phyloP scores from a whole-genome alignment of 2,888 invertebrate species.

The Acanthococcus lagerstroemiae region DNA sequence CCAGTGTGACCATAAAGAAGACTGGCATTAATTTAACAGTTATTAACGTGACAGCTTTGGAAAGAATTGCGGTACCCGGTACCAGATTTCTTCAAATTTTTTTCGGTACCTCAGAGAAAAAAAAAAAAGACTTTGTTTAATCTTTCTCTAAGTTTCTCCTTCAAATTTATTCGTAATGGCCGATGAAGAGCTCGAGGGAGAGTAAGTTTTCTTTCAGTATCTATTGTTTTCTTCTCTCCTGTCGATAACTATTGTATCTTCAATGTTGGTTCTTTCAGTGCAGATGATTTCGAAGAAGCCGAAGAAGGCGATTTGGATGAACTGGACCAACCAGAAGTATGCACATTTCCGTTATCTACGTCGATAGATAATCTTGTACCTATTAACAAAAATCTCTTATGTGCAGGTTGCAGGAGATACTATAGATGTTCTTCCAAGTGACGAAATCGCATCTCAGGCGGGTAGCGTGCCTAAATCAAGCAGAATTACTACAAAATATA shows the following conservation, averaged over 20 bases:
- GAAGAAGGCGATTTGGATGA: constrained; percentile 82
- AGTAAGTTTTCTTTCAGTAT: constrained; percentile 47
- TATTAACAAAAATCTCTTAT: not conserved
- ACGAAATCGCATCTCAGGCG: constrained; percentile 54
- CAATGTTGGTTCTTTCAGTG: constrained; percentile 42
- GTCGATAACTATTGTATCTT: not conserved
- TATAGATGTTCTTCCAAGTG: constrained; percentile 70
- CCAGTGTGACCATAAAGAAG: too few relatives aligned
- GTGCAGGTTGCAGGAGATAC: constrained; percentile 66
- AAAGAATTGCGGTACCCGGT: too few relatives aligned
- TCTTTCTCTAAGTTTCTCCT: too few relatives aligned
- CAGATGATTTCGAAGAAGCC: constrained; percentile 78
- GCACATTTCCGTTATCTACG: too few relatives aligned
- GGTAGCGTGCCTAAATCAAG: constrained; percentile 77
- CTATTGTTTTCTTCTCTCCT: too few relatives aligned
- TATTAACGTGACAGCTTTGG: too few relatives aligned
- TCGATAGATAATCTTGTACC: not conserved
- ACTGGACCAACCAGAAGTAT: constrained; percentile 66
- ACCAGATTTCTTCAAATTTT: too few relatives aligned
- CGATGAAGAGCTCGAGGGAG: constrained; percentile 78
- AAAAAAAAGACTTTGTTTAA: too few relatives aligned
- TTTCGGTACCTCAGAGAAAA: too few relatives aligned
- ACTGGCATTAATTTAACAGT: too few relatives aligned
- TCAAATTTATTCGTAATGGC: constrained; percentile 56
- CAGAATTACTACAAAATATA: constrained; percentile 91